Base-by-base conservation (phyloP, 2,797 vertebrate genomes). In the Enteromius anoplus region DNA sequence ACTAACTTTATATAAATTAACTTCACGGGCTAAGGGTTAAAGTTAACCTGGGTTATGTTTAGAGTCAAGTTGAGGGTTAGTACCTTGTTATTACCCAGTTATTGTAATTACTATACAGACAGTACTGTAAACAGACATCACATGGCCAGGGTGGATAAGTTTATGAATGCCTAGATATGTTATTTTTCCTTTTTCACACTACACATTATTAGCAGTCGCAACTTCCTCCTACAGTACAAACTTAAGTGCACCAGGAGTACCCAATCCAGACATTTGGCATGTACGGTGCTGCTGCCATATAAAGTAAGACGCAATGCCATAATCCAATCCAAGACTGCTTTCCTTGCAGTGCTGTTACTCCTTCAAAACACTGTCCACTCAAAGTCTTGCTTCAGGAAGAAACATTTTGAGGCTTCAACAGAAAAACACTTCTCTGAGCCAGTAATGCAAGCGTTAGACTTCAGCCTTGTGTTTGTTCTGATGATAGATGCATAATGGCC, bases 391-490 rank as follows among this genome's bases (percentile, higher is more conserved):
- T 65, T 65, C 15, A 32, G 3, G 5, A 32, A 65, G 62, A 65
- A 65, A 34, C 14, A 34, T 34, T 32, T 12, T 26, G 55, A 64
- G 2, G 58, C 58, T 60, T 60, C 23, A 32, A 29, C 29, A 65
- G 26, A 65, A 65, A 65, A 14, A 19, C 26, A 66, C 32, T 21
- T 66, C 32, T 66, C 32, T 66, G 29, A 37, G 64, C 17, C 64
- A 37, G 32, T 66, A 66, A 66, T 37, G 64, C 0, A 1, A 66
- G 64, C 9, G 64, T 3, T 66, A 66, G 64, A 37, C 64, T 32
- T 66, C 17, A 66, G 64, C 32, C 64, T 37, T 66, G 64, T 66
- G 64, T 66, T 65, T 66, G 64, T 66, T 32, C 64, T 37, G 64
- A 66, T 66, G 32, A 66, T 66, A 66, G 32, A 66, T 21, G 8